These are phyloP conservation scores for Schizotus pectinicornis DNA, from an alignment of 2,888 invertebrate genomes.

Conservation along the genomic window DNA sequence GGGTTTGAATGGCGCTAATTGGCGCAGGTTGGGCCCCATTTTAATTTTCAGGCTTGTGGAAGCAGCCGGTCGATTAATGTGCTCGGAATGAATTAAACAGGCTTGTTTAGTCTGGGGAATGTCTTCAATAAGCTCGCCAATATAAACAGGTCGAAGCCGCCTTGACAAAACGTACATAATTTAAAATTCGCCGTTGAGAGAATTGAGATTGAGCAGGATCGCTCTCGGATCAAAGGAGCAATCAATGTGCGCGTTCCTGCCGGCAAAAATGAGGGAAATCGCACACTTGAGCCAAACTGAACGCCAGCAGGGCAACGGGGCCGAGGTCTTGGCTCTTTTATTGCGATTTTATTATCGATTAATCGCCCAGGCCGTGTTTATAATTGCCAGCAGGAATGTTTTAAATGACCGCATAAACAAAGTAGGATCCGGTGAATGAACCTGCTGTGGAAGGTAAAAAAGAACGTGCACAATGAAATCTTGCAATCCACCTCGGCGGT, in stretches of 20 bases:
- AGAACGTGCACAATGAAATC: conserved; percentile 14
- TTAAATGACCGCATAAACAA: conserved; percentile 26
- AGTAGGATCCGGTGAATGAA: conserved; percentile 23
- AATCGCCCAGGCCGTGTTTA: background rate
- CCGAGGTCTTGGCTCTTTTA: background rate
- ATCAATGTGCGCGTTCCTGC: background rate
- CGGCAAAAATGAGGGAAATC: too few relatives aligned
- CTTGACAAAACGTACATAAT: conserved; percentile 12
- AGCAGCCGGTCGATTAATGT: conserved; percentile 9
- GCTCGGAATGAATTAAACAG: conserved; percentile 7
- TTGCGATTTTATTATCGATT: conserved; percentile 1
- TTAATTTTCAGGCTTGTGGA: conserved; percentile 7
- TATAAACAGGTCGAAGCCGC: conserved; percentile 15
- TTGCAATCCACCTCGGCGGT: conserved; percentile 18
- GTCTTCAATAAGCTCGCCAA: background rate
- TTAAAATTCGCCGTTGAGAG: conserved; percentile 16
- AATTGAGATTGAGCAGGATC: conserved; percentile 7
- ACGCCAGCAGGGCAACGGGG: background rate
- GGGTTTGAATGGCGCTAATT: too few relatives aligned
- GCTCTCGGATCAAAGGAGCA: conserved; percentile 16
- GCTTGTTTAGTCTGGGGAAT: conserved; percentile 21
- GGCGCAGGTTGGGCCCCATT: background rate
- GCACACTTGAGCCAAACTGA: too few relatives aligned
- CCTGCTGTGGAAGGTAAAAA: conserved; percentile 9
- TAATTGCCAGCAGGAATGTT: background rate